Conservation (phyloP, 2,888 invertebrate species). For the Perithous albicinctus region DNA sequence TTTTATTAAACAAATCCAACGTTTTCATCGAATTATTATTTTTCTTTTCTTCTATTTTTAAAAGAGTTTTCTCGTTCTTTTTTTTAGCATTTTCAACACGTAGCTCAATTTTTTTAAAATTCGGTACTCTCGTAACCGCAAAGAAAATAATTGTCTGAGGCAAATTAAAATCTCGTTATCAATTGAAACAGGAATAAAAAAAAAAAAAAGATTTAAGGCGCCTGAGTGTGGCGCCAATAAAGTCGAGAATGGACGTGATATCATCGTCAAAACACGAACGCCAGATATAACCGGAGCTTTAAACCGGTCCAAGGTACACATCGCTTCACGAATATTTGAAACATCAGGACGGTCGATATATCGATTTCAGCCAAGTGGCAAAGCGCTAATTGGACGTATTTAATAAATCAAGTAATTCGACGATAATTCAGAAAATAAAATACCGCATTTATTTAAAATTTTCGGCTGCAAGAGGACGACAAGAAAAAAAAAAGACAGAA, state of each 20-base stretch:
- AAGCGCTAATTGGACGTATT: neutral
- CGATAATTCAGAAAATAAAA: neutral
- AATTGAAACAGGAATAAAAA: conserved; percentile 28
- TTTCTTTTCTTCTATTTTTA: too few species aligned
- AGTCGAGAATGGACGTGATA: conserved; percentile 61
- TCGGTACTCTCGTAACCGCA: neutral
- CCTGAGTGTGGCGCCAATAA: conserved; percentile 55
- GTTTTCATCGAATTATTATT: too few species aligned
- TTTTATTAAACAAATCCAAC: too few species aligned
- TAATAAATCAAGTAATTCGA: neutral
- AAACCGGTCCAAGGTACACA: conserved; percentile 48
- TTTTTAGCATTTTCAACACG: neutral
- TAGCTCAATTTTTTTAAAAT: neutral
- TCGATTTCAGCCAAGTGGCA: neutral
- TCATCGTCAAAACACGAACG: conserved; percentile 61
- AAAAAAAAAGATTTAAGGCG: conserved; percentile 33
- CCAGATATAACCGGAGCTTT: conserved; percentile 57
- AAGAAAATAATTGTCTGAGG: neutral
- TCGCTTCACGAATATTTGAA: conserved; percentile 33
- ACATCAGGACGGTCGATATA: conserved; percentile 7
- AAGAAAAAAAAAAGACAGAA: too few species aligned
- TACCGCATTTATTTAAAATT: neutral
- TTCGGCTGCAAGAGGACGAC: too few species aligned
- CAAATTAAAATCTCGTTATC: conserved; percentile 30
- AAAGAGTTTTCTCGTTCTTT: neutral